These are phyloP conservation scores for Coleophora flavipennella DNA, from an alignment of 2,888 invertebrate species.

Conservation along the genomic window DNA sequence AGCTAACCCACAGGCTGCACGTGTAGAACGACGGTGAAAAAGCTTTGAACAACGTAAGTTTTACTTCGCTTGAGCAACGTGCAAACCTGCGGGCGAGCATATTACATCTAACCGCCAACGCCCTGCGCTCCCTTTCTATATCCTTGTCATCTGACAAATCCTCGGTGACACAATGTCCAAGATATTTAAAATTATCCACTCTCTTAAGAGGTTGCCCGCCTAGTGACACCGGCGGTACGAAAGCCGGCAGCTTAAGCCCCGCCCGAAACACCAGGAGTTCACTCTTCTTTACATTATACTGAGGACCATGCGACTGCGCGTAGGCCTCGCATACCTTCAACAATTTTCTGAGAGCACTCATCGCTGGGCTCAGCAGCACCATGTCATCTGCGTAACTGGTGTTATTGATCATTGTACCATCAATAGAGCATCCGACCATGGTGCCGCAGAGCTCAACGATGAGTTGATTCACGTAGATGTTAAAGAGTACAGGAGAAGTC, in stretches of 20 bases:
- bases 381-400: not conserved
- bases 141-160: not conserved
- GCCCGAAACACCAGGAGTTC: slow-evolving; percentile 1
- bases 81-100: slow-evolving; percentile 10
- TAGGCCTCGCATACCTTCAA: not conserved
- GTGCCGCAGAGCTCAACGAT: slow-evolving; percentile 3
- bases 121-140: slow-evolving; percentile 6
- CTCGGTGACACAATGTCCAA: not conserved
- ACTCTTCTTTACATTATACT: slow-evolving; percentile 1
- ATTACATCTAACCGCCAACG: slow-evolving; percentile 3
- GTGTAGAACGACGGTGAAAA: slow-evolving; percentile 6
- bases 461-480: slow-evolving; percentile 1
- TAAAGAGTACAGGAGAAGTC: slow-evolving; percentile 1
- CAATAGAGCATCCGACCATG: not conserved
- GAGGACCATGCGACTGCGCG: slow-evolving; percentile 1
- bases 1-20: slow-evolving; percentile 4
- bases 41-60: slow-evolving; percentile 6
- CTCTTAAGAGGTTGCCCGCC: not conserved
- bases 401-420: not conserved
- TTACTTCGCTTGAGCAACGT: slow-evolving; percentile 1
- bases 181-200: not conserved
- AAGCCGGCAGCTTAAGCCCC: not conserved
- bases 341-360: not conserved
- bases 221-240: not conserved
- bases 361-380: not conserved